Percentiles rank a stretch among this genome's conserved stretches.
Evolutionary conservation across 2,888 invertebrate species (phyloP).

Genomic region (Tinea pellionella): DNA sequence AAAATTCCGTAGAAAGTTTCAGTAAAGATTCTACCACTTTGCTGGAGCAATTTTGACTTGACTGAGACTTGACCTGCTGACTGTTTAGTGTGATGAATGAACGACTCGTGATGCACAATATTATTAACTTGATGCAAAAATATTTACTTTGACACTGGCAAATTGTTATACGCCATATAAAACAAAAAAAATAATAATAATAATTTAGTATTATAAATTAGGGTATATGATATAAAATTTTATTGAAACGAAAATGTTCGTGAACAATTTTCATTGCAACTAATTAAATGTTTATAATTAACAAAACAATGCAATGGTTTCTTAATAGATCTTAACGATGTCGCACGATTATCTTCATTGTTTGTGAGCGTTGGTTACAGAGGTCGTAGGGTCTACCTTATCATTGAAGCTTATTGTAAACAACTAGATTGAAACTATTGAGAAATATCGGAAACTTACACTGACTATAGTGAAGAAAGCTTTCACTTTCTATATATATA

Average conservation of each 20-base stretch:
- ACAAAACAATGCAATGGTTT: neutral
- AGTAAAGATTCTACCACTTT: no score
- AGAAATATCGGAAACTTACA: constrained; percentile 12
- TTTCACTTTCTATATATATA: neutral
- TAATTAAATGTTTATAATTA: neutral
- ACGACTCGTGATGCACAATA: no score
- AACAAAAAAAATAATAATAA: no score
- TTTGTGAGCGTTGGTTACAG: neutral
- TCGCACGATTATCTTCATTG: constrained; percentile 10
- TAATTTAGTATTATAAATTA: no score
- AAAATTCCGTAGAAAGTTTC: no score
- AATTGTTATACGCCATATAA: no score
- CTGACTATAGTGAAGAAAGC: neutral
- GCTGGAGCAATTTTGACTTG: no score
- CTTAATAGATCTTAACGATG: constrained; percentile 3
- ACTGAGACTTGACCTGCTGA: no score
- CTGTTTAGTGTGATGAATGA: no score
- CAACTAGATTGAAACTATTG: constrained; percentile 6
- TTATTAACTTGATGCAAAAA: no score
- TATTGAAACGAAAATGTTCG: neutral
- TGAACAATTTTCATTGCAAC: neutral
- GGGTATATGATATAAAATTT: no score
- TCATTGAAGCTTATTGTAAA: constrained; percentile 10
- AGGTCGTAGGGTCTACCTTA: constrained; percentile 10
- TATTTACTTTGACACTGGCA: no score